Evolutionary conservation across 2,113 vertebrate species (phyloP).

Genomic region (Siniperca knerii): DNA sequence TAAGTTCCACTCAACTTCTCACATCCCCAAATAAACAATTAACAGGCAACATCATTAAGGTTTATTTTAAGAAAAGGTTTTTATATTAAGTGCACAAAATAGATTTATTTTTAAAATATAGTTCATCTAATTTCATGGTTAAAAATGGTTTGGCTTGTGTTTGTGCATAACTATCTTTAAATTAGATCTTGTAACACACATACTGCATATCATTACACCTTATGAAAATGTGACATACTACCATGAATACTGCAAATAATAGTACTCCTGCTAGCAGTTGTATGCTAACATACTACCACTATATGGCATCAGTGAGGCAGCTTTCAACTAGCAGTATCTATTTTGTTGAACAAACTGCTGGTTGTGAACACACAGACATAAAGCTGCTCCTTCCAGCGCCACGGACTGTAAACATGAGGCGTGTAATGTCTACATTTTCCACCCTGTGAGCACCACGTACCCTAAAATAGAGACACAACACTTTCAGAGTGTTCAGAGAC

Average conservation of each 20-base stretch:
- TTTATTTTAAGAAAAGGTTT: too few species aligned
- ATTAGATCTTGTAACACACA: too few species aligned
- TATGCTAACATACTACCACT: neutral
- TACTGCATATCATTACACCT: too few species aligned
- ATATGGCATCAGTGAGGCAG: neutral
- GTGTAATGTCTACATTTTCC: neutral
- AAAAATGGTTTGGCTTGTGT: neutral
- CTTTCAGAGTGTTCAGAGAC: too few species aligned
- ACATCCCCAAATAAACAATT: too few species aligned
- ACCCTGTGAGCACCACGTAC: too few species aligned
- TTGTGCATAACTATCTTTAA: neutral
- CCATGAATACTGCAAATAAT: neutral
- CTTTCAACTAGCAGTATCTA: neutral
- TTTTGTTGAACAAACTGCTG: slow-evolving; percentile 6
- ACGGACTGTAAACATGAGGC: slow-evolving; percentile 39
- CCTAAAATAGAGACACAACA: too few species aligned
- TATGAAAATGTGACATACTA: neutral
- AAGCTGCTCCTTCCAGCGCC: slow-evolving; percentile 45
- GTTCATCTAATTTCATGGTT: too few species aligned
- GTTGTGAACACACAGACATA: slow-evolving; percentile 31
- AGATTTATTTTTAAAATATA: too few species aligned
- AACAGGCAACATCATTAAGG: too few species aligned
- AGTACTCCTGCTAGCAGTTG: neutral
- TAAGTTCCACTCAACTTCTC: too few species aligned
- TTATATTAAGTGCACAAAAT: too few species aligned